Conservation (phyloP, 1,140 invertebrate genomes). For the Meloidogyne exigua region DNA sequence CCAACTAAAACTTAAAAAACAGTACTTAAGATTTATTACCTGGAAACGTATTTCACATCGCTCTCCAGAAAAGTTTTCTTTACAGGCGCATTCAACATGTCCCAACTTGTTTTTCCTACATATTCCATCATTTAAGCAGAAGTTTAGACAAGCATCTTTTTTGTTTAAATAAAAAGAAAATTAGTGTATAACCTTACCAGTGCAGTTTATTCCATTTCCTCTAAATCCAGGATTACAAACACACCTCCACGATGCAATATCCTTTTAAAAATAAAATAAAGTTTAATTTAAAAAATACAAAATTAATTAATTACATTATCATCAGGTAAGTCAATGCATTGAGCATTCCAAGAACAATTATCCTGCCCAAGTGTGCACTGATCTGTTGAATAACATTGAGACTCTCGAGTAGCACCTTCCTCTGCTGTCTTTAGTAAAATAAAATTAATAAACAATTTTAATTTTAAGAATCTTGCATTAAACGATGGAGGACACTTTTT, state of each 20-base stretch:
- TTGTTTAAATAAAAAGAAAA: constrained; percentile 44
- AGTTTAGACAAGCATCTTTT: constrained; percentile 80
- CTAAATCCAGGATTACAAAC: constrained; percentile 91
- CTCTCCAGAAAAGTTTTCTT: constrained; percentile 60
- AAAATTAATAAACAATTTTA: neutral
- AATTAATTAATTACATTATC: constrained; percentile 69
- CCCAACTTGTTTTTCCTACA: constrained; percentile 76
- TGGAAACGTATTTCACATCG: constrained; percentile 61
- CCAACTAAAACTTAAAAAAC: neutral
- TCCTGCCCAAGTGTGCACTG: constrained; percentile 63
- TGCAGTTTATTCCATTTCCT: constrained; percentile 68
- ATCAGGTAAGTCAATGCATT: constrained; percentile 82
- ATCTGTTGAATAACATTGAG: constrained; percentile 64
- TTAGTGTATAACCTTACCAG: constrained; percentile 75
- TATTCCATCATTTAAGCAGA: constrained; percentile 84
- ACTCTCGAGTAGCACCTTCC: constrained; percentile 56
- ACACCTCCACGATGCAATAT: constrained; percentile 80
- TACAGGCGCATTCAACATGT: constrained; percentile 58
- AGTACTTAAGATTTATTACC: neutral
- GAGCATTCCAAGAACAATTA: constrained; percentile 69
- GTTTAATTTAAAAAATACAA: neutral
- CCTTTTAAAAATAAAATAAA: constrained; percentile 57
- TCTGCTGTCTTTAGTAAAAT: constrained; percentile 10
- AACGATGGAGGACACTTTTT: constrained; percentile 85
- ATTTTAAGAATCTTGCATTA: constrained; percentile 63